These are phyloP conservation scores for Spinus olivaceus DNA, from an alignment of 2,797 vertebrate genomes.

Conservation along the genomic window DNA sequence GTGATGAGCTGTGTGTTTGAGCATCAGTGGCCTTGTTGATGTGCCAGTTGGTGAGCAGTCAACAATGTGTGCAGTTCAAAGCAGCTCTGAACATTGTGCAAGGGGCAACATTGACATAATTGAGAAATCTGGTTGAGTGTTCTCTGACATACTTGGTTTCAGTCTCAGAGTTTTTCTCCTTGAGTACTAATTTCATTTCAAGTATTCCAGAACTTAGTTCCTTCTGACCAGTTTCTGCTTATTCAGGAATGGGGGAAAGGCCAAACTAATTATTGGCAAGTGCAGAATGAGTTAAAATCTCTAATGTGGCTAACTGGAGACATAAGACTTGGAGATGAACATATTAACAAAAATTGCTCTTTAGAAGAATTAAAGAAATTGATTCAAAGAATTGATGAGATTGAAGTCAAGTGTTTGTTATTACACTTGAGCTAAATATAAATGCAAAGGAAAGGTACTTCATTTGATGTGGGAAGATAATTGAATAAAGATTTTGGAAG, in stretches of 20 bases:
- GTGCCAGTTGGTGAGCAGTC: neutral
- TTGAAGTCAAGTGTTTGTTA: neutral
- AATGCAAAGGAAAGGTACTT: neutral
- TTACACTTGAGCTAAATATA: neutral
- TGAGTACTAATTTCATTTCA: neutral
- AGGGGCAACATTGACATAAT: neutral
- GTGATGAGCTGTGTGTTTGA: neutral
- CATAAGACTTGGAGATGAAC: neutral
- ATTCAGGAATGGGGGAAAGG: neutral
- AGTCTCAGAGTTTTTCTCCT: neutral
- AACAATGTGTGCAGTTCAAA: neutral
- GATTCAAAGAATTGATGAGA: neutral
- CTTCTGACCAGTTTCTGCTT: neutral
- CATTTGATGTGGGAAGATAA: neutral
- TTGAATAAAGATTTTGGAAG: neutral
- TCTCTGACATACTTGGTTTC: constrained; percentile 1
- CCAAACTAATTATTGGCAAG: neutral
- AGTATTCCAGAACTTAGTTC: neutral
- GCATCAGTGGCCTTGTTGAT: neutral
- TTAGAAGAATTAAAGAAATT: neutral
- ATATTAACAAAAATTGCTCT: neutral
- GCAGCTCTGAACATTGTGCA: neutral
- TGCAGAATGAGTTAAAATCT: neutral
- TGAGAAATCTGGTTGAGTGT: neutral
- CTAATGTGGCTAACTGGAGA: neutral